Evolutionary conservation across 1,140 invertebrate genomes (phyloP), one percentile per base, ranked within the genome.

Genomic region (Chymomyza costata): DNA sequence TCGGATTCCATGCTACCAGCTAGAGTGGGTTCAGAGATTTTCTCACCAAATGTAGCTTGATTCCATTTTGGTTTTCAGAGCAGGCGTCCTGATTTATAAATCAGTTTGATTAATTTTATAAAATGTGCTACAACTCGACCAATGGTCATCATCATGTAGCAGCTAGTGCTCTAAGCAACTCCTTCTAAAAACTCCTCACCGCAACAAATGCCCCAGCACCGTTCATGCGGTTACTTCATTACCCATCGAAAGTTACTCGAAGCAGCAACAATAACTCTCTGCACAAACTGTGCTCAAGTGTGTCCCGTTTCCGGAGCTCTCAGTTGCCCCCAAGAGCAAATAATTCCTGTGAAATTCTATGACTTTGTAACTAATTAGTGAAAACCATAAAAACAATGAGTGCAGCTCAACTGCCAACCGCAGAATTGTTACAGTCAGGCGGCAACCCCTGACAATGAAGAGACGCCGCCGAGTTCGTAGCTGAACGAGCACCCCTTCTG

Each of bases 291-390:
- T 50, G 38, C 57, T 66, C 32, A 40, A 64, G n/a, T n/a, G n/a
- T n/a, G n/a, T n/a, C n/a, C n/a, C n/a, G n/a, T n/a, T n/a, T n/a
- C n/a, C n/a, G n/a, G n/a, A n/a, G n/a, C n/a, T n/a, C n/a, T n/a
- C n/a, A n/a, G n/a, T n/a, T n/a, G n/a, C n/a, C n/a, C n/a, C n/a
- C n/a, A n/a, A n/a, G n/a, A n/a, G n/a, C n/a, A 73, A 74, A 65
- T 73, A 63, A 83, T 76, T 66, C 48, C 67, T 80, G 62, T 76
- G 55, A 81, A 83, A 83, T 81, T 83, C 81, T 78, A 83, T 59
- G 81, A 83, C 81, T 83, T 78, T 51, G 74, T 78, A 78, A 83
- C 81, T 83, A 83, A 83, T 83, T 83, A 83, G 81, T 68, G 67
- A 58, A 69, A 68, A 54, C 70, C 81, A 83, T 83, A 83, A 83